Base-by-base conservation (phyloP, 2,113 vertebrate genomes). In the Pelecanoides urinatrix region DNA sequence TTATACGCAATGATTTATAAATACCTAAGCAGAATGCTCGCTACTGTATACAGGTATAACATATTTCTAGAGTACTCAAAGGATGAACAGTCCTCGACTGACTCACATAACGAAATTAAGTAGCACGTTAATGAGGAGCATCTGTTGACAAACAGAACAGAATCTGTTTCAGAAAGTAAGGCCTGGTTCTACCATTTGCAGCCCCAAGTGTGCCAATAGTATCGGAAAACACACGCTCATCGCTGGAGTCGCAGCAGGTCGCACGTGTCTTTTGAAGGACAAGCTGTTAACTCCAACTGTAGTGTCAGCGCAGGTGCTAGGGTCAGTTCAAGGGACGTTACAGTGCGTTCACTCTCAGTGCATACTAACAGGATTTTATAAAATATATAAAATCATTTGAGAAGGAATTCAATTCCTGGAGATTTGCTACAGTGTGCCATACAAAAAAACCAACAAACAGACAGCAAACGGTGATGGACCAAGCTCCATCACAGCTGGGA, bases 91-190 rank as follows among this genome's bases (percentile, higher is more conserved):
- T 88, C 81, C 86, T 88, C 22, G 30, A 93, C 56, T 68, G 89
- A 89, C 81, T 91, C 59, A 45, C 11, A 0, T 40, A 62, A 55
- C 11, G 3, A 67, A 97, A 95, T 90, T 38, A 92, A 88, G 94
- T 81, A 96, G 94, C 87, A 91, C 82, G 7, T 65, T 59, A 66
- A 96, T 53, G 90, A 98, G 94, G 90, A 98, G 94, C 85, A 70
- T 96, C 90, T 82, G 95, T 73, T 87, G 96, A 98, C 90, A 80
- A 96, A 93, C 65, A 94, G 97, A 97, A 97, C 68, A 59, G 80
- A 72, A 96, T 96, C 68, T 90, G 96, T 95, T 97, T 66, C 72
- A 92, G 93, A 97, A 98, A 97, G 96, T 93, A 98, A 98, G 98
- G 98, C 98, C 98, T 96, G 98, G 91, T 94, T 95, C 88, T 92